These are phyloP conservation scores for Choreutis nemorana DNA, from an alignment of 2,888 invertebrate genomes.

Conservation along the genomic window DNA sequence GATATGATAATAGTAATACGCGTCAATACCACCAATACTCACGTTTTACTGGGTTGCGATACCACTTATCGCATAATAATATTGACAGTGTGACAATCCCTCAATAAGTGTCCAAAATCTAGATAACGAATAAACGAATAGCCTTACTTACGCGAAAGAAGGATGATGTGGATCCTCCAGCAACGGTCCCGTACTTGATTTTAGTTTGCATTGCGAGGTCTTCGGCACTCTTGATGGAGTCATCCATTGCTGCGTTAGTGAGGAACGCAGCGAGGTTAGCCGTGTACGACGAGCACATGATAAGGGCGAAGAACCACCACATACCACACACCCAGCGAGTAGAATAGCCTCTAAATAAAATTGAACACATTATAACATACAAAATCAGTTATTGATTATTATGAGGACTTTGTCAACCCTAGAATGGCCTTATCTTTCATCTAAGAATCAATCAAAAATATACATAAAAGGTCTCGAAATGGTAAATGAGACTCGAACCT, in stretches of 20 bases:
- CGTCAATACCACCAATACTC: too few relatives aligned
- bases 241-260: slow-evolving; percentile 88
- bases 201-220: slow-evolving; percentile 93
- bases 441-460: too few relatives aligned
- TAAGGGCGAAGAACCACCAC: slow-evolving; percentile 95
- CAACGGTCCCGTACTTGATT: slow-evolving; percentile 94
- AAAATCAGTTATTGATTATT: too few relatives aligned
- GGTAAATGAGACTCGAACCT: too few relatives aligned
- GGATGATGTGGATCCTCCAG: slow-evolving; percentile 86
- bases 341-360: slow-evolving; percentile 77
- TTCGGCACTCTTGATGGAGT: slow-evolving; percentile 89
- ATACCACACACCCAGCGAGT: slow-evolving; percentile 91
- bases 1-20: too few relatives aligned
- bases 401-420: too few relatives aligned
- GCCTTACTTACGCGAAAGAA: slow-evolving; percentile 87
- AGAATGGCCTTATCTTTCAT: too few relatives aligned
- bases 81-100: too few relatives aligned
- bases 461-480: too few relatives aligned
- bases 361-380: too few relatives aligned
- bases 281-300: slow-evolving; percentile 94
- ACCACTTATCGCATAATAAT: too few relatives aligned
- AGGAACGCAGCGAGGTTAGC: slow-evolving; percentile 94
- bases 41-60: too few relatives aligned
- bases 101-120: neutral
- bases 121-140: neutral